Evolutionary conservation across 1,140 invertebrate species (phyloP).

Genomic region (Artemia franciscana): DNA sequence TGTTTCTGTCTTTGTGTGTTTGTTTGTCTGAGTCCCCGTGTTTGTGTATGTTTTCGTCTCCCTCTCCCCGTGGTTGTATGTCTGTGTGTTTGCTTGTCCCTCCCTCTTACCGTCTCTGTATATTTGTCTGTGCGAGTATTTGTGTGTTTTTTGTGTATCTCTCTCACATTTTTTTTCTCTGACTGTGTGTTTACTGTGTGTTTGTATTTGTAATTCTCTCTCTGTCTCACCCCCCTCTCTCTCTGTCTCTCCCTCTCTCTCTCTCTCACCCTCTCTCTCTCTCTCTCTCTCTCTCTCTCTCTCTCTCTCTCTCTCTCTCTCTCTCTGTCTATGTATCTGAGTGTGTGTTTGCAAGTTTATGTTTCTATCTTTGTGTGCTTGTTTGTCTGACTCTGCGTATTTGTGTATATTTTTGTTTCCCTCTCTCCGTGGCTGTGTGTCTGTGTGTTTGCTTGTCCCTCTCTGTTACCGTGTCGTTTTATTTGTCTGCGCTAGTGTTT

Average conservation of each 20-base stretch:
- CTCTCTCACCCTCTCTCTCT: conserved; percentile 1
- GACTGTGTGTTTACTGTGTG: background rate
- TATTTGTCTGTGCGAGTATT: no score
- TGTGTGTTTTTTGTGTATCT: no score
- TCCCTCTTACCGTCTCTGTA: no score
- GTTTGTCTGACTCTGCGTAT: background rate
- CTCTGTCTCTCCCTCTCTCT: background rate
- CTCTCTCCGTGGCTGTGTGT: background rate
- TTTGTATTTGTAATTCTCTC: background rate
- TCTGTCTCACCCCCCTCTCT: background rate
- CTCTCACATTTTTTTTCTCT: no score
- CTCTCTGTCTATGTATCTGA: no score
- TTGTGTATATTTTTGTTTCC: background rate
- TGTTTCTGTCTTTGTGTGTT: conserved; percentile 4
- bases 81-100: no score
- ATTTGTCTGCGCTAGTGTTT: no score
- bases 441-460: no score
- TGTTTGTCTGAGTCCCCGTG: background rate
- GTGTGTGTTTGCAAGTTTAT: conserved; percentile 1
- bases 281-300: conserved; percentile 4
- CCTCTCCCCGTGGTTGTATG: background rate
- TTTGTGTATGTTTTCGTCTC: background rate
- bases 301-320: conserved; percentile 4
- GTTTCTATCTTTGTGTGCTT: conserved; percentile 5
- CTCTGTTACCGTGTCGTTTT: no score